phyloP scores from a whole-genome alignment of 1,140 invertebrate genomes.

The Drosophila takahashii region DNA sequence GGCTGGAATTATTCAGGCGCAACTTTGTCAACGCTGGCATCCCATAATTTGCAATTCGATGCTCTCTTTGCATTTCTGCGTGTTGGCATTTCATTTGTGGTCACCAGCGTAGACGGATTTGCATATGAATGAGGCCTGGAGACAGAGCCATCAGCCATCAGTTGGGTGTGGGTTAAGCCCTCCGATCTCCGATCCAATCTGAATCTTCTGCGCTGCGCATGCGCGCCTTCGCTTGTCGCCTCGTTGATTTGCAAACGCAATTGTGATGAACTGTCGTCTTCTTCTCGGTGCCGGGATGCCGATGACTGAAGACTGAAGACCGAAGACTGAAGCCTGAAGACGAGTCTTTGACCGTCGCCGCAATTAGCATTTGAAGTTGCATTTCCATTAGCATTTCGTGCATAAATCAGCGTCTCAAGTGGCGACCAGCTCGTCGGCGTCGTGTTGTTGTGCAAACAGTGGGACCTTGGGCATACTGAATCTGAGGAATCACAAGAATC shows the following conservation, averaged over 20 bases:
- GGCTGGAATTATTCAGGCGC: constrained; percentile 55
- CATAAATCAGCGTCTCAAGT: constrained; percentile 70
- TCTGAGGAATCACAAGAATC: constrained; percentile 15
- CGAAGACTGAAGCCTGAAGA: constrained; percentile 14
- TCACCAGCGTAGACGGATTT: constrained; percentile 63
- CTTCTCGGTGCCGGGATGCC: constrained; percentile 10
- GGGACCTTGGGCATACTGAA: constrained; percentile 44
- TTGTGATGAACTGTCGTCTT: constrained; percentile 74
- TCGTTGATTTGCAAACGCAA: constrained; percentile 68
- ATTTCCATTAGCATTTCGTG: constrained; percentile 75
- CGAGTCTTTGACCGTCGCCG: constrained; percentile 79
- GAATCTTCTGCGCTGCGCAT: constrained; percentile 43
- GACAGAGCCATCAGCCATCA: constrained; percentile 21
- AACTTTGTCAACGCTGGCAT: constrained; percentile 51
- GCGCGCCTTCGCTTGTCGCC: constrained; percentile 39
- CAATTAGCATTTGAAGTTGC: constrained; percentile 83
- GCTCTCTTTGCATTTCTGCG: constrained; percentile 82
- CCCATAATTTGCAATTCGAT: constrained; percentile 80
- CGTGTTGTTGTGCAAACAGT: constrained; percentile 51
- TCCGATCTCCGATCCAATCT: constrained; percentile 14
- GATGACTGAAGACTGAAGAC: background rate
- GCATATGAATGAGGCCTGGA: constrained; percentile 72
- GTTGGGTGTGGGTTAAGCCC: constrained; percentile 33
- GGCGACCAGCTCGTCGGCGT: constrained; percentile 6
- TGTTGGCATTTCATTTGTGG: constrained; percentile 83